These are phyloP conservation scores for Ornithorhynchus anatinus DNA, from an alignment of 2,113 vertebrate genomes.

Conservation along the genomic window DNA sequence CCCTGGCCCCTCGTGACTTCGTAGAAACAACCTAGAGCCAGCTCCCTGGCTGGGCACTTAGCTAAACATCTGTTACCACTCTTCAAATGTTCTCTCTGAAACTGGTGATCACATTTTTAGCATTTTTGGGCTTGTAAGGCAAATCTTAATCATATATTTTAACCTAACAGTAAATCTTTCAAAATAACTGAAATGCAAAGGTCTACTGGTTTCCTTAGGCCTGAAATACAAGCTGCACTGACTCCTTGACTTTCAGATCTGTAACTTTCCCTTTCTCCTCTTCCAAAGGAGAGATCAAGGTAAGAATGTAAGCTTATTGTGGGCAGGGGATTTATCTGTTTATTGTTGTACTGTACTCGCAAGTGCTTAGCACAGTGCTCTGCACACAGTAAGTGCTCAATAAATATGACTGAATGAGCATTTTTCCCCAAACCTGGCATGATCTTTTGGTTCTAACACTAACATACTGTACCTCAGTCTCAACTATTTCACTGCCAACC, in stretches of 20 bases:
- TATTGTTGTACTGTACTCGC: too few relatives aligned
- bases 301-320: too few relatives aligned
- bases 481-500: too few relatives aligned
- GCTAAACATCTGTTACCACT: not conserved
- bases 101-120: not conserved
- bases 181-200: not conserved
- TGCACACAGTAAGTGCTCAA: not conserved
- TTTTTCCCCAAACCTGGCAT: slow-evolving; percentile 27
- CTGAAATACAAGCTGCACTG: slow-evolving; percentile 3
- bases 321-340: too few relatives aligned
- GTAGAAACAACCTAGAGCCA: too few relatives aligned
- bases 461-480: too few relatives aligned
- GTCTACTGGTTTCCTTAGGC: not conserved
- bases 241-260: not conserved
- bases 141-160: not conserved
- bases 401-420: not conserved
- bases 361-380: too few relatives aligned
- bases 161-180: not conserved
- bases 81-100: slow-evolving; percentile 32
- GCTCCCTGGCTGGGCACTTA: slow-evolving; percentile 17
- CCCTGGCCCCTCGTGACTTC: too few relatives aligned
- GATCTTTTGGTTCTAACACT: slow-evolving; percentile 28
- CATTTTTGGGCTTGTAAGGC: not conserved
- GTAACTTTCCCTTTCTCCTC: not conserved
- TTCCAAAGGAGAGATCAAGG: slow-evolving; percentile 26